Evolutionary conservation across 2,113 vertebrate genomes (phyloP).

Genomic region (Nothoprocta pentlandii): DNA sequence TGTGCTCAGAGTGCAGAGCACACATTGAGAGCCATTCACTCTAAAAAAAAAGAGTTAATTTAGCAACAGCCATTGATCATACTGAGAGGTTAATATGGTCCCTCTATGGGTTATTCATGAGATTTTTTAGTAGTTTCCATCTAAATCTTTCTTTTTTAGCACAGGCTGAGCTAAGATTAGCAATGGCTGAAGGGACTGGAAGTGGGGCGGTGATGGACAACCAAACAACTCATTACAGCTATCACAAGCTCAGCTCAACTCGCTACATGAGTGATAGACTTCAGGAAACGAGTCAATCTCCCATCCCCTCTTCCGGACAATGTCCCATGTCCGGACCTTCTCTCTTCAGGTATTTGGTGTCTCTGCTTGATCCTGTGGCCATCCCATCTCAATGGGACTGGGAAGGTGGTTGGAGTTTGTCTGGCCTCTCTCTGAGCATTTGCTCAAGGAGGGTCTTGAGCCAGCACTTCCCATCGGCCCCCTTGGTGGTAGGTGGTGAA

Average conservation of each 20-base stretch:
- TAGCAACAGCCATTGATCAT: background rate
- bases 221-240: background rate
- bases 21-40: background rate
- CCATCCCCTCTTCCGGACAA: background rate
- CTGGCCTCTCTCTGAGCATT: no score
- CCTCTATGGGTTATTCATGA: background rate
- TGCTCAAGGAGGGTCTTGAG: no score
- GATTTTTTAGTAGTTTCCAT: background rate
- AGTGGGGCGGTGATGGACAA: no score
- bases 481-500: background rate
- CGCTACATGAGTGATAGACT: background rate
- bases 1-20: fast-evolving
- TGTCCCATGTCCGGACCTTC: background rate
- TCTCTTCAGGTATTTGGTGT: background rate
- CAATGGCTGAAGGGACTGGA: background rate
- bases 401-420: background rate
- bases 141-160: background rate
- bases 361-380: background rate
- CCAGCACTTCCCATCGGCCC: no score
- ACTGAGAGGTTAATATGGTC: background rate
- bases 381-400: background rate
- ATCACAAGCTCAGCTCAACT: background rate
- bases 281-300: fast-evolving
- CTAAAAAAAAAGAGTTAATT: background rate
- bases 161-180: background rate